Evolutionary conservation across 2,888 invertebrate species (phyloP).

Genomic region (Stratiomys singularior): DNA sequence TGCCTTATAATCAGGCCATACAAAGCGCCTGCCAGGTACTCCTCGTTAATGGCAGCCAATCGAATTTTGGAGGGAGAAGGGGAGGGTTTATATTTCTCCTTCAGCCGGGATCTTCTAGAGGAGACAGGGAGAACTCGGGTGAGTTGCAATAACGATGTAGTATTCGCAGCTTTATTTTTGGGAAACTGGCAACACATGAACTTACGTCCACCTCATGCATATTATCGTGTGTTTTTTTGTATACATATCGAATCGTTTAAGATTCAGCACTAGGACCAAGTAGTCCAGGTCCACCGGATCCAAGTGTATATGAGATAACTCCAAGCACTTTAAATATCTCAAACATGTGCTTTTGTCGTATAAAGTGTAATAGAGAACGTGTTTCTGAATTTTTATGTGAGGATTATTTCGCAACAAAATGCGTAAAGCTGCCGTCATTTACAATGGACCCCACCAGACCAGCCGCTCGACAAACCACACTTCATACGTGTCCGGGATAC

Average conservation of each 20-base stretch:
- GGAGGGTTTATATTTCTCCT: too few relatives aligned
- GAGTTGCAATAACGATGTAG: neutral
- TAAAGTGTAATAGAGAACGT: slow-evolving; percentile 53
- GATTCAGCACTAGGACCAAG: slow-evolving; percentile 32
- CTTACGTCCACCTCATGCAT: slow-evolving; percentile 10
- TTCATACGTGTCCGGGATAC: slow-evolving; percentile 34
- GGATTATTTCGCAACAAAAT: slow-evolving; percentile 51
- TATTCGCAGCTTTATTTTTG: neutral
- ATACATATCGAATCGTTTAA: slow-evolving; percentile 1
- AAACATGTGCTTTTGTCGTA: slow-evolving; percentile 53
- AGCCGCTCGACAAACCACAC: slow-evolving; percentile 16
- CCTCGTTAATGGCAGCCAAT: too few relatives aligned
- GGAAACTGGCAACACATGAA: neutral
- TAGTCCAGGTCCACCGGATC: slow-evolving; percentile 25
- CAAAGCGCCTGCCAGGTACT: too few relatives aligned
- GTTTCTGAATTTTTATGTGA: slow-evolving; percentile 53
- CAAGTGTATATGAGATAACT: slow-evolving; percentile 49
- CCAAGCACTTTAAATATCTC: slow-evolving; percentile 51
- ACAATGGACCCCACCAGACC: neutral
- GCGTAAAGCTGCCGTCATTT: slow-evolving; percentile 47
- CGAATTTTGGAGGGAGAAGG: too few relatives aligned
- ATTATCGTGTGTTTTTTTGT: slow-evolving; percentile 11
- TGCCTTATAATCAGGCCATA: too few relatives aligned
- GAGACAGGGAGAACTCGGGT: too few relatives aligned
- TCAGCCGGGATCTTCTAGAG: too few relatives aligned